Percentiles rank a stretch among this genome's conserved stretches.
phyloP scores from a whole-genome alignment of 2,113 vertebrate species.

The Eulacestoma nigropectus region DNA sequence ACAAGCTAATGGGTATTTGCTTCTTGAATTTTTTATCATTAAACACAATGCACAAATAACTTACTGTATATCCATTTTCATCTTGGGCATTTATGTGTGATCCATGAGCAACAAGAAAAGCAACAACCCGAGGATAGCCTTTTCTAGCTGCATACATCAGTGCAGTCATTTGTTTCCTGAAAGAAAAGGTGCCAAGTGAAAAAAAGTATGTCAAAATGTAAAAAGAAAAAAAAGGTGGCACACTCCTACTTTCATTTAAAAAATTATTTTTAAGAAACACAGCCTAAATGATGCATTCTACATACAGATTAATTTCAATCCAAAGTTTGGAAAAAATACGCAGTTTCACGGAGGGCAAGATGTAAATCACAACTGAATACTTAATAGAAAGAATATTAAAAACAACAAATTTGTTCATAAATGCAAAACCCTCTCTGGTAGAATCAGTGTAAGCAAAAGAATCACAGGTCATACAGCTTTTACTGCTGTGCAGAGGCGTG shows the following conservation, averaged over 20 bases:
- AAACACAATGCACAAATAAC: not conserved
- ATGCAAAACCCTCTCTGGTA: conserved; percentile 3
- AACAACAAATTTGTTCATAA: not conserved
- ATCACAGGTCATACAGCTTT: not conserved
- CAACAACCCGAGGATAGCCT: conserved; percentile 77
- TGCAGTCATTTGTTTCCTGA: conserved; percentile 83
- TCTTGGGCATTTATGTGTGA: conserved; percentile 83
- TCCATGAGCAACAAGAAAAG: conserved; percentile 82
- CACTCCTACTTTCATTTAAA: not conserved
- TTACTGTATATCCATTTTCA: conserved; percentile 83
- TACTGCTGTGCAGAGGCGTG: not conserved
- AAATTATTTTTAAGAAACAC: not conserved
- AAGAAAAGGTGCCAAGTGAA: not conserved
- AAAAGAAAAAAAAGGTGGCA: not conserved
- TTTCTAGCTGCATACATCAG: conserved; percentile 86
- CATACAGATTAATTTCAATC: not conserved
- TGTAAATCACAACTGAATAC: not conserved
- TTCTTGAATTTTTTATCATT: not conserved
- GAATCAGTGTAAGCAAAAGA: not conserved
- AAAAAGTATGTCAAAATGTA: not conserved
- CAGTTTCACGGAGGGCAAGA: not conserved
- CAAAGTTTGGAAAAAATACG: not conserved
- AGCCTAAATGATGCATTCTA: not conserved
- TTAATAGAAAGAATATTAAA: not conserved
- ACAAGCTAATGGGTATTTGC: not conserved